Evolutionary conservation across 2,797 vertebrate species (phyloP).

Genomic region (Sebastes kiyomatsui): DNA sequence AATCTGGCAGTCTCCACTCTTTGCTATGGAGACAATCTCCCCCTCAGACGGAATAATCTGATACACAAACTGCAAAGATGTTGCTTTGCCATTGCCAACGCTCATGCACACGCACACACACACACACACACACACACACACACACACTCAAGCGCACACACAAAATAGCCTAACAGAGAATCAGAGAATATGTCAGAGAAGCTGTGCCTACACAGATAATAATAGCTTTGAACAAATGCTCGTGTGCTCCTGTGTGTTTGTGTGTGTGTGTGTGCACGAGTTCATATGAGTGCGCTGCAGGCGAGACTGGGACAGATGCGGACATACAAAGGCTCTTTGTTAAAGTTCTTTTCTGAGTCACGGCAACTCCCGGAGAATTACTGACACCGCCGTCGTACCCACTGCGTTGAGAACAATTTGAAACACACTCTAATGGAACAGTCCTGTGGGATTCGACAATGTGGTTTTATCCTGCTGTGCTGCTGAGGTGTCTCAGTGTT

Average conservation of each 20-base stretch:
- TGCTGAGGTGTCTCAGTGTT: background rate
- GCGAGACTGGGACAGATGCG: background rate
- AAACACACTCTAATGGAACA: conserved; percentile 23
- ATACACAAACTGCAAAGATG: background rate
- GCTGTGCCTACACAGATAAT: conserved; percentile 41
- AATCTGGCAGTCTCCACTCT: conserved; percentile 21
- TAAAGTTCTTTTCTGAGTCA: conserved; percentile 24
- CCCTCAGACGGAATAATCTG: conserved; percentile 6
- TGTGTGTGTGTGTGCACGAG: background rate
- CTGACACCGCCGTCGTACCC: conserved; percentile 2
- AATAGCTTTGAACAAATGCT: conserved; percentile 41
- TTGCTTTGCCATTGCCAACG: background rate
- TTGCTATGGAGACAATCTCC: conserved; percentile 57
- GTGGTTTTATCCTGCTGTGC: background rate
- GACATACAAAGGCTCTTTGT: conserved; percentile 49
- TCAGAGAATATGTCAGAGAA: conserved; percentile 20
- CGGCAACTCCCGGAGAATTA: conserved; percentile 15
- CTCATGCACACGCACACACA: background rate
- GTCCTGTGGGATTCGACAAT: background rate
- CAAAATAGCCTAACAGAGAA: conserved; percentile 5
- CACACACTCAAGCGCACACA: background rate
- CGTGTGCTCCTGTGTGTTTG: conserved; percentile 14
- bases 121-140: background rate
- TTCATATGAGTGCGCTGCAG: background rate
- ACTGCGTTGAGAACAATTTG: background rate